Conservation (phyloP, 1,140 invertebrate genomes). For the Drosophila obscura region DNA sequence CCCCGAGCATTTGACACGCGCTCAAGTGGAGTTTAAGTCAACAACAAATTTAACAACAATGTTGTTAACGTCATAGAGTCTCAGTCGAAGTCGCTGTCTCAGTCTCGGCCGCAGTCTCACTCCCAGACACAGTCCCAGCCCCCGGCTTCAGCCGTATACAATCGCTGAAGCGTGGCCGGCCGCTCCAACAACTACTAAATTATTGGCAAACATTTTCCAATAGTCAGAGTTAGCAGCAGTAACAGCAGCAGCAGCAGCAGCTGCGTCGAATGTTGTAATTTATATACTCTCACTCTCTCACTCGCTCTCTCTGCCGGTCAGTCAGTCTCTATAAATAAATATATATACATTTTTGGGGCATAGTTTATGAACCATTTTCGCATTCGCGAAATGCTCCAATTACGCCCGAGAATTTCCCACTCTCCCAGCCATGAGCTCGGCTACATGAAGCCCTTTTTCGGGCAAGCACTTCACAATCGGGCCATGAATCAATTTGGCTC, state of each 20-base stretch:
- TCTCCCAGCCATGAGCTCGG: slow-evolving; percentile 6
- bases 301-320: slow-evolving; percentile 22
- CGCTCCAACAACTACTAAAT: slow-evolving; percentile 60
- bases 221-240: slow-evolving; percentile 46
- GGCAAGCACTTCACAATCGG: slow-evolving; percentile 9
- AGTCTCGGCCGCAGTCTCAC: slow-evolving; percentile 15
- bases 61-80: slow-evolving; percentile 39
- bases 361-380: slow-evolving; percentile 51
- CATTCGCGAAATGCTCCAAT: slow-evolving; percentile 71
- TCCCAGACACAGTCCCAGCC: slow-evolving; percentile 12
- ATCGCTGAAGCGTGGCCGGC: slow-evolving; percentile 72
- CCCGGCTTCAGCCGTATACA: slow-evolving; percentile 46
- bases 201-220: slow-evolving; percentile 74
- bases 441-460: slow-evolving; percentile 36
- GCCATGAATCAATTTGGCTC: slow-evolving; percentile 30
- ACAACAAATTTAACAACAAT: slow-evolving; percentile 29
- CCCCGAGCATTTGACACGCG: slow-evolving; percentile 38
- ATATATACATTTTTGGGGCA: slow-evolving; percentile 45
- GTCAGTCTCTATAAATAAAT: slow-evolving; percentile 28
- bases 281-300: slow-evolving; percentile 44
- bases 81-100: slow-evolving; percentile 21
- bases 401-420: slow-evolving; percentile 61
- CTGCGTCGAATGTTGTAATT: slow-evolving; percentile 56
- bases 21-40: slow-evolving; percentile 8
- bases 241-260: slow-evolving; percentile 18